These are phyloP conservation scores for Nymphalis urticae DNA, from an alignment of 2,888 invertebrate species.

Conservation along the genomic window DNA sequence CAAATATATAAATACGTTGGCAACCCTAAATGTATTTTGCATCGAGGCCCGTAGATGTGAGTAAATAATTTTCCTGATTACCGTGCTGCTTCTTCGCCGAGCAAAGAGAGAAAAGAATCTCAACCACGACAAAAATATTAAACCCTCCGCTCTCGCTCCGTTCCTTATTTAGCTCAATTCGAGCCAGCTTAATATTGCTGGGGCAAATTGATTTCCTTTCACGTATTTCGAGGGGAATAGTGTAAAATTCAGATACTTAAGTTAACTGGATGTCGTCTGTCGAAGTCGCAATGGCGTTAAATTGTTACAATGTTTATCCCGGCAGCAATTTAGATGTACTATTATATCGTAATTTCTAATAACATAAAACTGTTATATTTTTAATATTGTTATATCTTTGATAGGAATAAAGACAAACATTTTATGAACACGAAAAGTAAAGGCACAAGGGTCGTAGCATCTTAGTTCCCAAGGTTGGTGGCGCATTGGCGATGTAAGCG, in stretches of 20 bases:
- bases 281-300: constrained; percentile 20
- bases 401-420: too few relatives aligned
- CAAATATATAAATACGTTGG: neutral
- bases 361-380: neutral
- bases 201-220: constrained; percentile 68
- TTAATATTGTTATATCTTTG: neutral
- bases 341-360: neutral
- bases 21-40: constrained; percentile 58
- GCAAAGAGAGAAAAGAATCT: constrained; percentile 49
- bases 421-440: too few relatives aligned
- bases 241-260: constrained; percentile 42
- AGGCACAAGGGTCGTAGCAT: too few relatives aligned
- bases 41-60: constrained; percentile 70
- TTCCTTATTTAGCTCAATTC: constrained; percentile 47
- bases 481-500: too few relatives aligned
- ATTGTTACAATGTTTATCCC: constrained; percentile 29
- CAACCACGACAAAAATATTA: constrained; percentile 72
- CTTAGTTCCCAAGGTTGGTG: too few relatives aligned
- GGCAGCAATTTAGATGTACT: constrained; percentile 28
- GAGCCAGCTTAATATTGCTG: constrained; percentile 55
- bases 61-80: constrained; percentile 81
- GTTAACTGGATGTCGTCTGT: constrained; percentile 31
- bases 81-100: constrained; percentile 66
- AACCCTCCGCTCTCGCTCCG: constrained; percentile 51
- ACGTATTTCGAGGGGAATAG: constrained; percentile 57